Conservation (phyloP, 2,888 invertebrate genomes). For the Stenurella melanura region DNA sequence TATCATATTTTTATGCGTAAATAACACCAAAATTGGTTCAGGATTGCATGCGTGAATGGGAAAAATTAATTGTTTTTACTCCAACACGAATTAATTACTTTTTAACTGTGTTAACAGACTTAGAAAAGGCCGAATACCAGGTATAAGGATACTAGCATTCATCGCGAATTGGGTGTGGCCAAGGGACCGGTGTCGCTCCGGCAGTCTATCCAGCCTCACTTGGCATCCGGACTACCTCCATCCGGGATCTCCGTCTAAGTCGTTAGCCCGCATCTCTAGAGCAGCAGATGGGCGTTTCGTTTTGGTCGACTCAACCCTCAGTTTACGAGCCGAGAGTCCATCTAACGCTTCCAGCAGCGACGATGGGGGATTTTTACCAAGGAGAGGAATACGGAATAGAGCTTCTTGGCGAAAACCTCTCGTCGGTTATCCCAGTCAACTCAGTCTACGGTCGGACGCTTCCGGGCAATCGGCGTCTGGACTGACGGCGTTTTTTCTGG, state of each 20-base stretch:
- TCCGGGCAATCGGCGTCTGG: conserved; percentile 77
- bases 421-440: conserved; percentile 80
- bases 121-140: conserved; percentile 96
- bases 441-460: conserved; percentile 77
- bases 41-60: conserved; percentile 27
- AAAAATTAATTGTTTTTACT: not conserved
- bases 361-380: conserved; percentile 89
- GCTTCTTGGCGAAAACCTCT: conserved; percentile 81
- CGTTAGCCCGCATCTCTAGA: conserved; percentile 81
- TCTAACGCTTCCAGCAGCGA: conserved; percentile 82
- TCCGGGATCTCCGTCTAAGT: conserved; percentile 69
- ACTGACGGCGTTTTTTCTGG: conserved; percentile 62
- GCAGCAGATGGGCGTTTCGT: conserved; percentile 86
- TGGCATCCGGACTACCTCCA: conserved; percentile 72
- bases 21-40: too few relatives aligned
- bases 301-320: conserved; percentile 75
- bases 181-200: conserved; percentile 80
- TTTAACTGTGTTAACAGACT: conserved; percentile 77
- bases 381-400: conserved; percentile 73
- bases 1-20: too few relatives aligned
- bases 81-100: not conserved
- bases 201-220: conserved; percentile 70
- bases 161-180: conserved; percentile 86
- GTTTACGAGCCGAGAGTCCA: conserved; percentile 75
- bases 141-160: conserved; percentile 85